These are phyloP conservation scores for Temnothorax ravouxi DNA, from an alignment of 2,888 invertebrate genomes.

Conservation along the genomic window DNA sequence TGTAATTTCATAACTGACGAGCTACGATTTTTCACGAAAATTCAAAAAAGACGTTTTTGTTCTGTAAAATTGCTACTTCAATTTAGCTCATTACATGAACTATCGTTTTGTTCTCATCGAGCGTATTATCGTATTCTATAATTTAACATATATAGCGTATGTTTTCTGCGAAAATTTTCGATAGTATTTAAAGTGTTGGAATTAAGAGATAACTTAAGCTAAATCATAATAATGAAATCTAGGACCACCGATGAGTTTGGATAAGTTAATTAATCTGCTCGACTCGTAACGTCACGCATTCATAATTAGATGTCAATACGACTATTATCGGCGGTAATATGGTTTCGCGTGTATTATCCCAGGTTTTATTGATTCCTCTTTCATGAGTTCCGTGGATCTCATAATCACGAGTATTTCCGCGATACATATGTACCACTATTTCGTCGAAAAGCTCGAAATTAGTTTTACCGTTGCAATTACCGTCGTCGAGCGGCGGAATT, in stretches of 20 bases:
- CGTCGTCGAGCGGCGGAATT: constrained; percentile 40
- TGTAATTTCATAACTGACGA: constrained; percentile 8
- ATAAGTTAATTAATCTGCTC: constrained; percentile 33
- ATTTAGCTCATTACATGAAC: not conserved
- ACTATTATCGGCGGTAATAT: constrained; percentile 6
- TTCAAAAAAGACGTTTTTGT: not conserved
- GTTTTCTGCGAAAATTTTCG: not conserved
- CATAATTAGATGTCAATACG: constrained; percentile 37
- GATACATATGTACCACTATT: constrained; percentile 1
- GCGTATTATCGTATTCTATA: no score
- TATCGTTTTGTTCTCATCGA: not conserved
- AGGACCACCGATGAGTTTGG: not conserved
- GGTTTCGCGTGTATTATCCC: constrained; percentile 33
- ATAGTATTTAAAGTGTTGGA: not conserved
- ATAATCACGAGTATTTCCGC: constrained; percentile 39
- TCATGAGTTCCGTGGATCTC: not conserved
- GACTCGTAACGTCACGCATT: constrained; percentile 18
- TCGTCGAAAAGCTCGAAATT: constrained; percentile 45
- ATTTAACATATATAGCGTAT: not conserved
- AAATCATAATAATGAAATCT: constrained; percentile 13
- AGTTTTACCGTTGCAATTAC: constrained; percentile 50
- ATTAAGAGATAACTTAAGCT: not conserved
- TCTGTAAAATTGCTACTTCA: not conserved
- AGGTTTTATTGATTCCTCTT: constrained; percentile 10
- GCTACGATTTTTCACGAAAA: not conserved